Conservation (phyloP, 2,113 vertebrate genomes). For the Rhinolophus ferrumequinum region DNA sequence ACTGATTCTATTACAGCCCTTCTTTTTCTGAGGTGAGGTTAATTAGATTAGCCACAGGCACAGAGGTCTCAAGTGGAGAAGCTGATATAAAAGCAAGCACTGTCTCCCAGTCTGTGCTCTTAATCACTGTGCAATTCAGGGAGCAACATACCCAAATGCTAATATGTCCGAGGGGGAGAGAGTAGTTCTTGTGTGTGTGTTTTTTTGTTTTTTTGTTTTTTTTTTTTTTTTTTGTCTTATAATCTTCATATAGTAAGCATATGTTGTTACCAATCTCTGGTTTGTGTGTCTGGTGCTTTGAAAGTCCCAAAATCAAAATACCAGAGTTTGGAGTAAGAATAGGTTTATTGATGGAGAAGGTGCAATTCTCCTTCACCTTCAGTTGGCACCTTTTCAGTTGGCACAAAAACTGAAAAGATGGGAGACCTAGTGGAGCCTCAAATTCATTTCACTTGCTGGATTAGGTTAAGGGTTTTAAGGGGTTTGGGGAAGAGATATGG, state of each 20-base stretch:
- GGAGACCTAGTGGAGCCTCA: too few species aligned
- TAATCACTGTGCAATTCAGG: too few species aligned
- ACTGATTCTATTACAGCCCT: background rate
- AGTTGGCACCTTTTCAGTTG: too few species aligned
- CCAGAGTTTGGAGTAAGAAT: background rate
- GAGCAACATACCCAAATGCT: background rate
- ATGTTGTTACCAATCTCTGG: background rate
- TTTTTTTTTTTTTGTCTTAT: too few species aligned
- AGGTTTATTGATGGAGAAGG: too few species aligned
- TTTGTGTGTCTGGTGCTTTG: background rate
- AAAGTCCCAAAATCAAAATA: background rate
- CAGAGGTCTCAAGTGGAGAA: background rate
- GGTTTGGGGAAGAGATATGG: background rate
- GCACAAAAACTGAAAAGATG: too few species aligned
- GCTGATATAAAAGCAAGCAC: background rate
- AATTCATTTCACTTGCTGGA: background rate
- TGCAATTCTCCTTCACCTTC: too few species aligned
- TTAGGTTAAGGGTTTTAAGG: background rate
- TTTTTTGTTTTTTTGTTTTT: background rate
- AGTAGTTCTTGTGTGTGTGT: background rate
- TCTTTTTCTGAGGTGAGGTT: background rate
- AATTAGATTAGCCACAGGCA: background rate
- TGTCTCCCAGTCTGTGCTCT: background rate
- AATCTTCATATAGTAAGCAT: background rate
- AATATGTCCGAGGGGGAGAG: background rate